A percentile compares a stretch with the other conserved stretches of the same genome.
Conservation (phyloP, 1,140 invertebrate genomes). For the Pomacea maculata region DNA sequence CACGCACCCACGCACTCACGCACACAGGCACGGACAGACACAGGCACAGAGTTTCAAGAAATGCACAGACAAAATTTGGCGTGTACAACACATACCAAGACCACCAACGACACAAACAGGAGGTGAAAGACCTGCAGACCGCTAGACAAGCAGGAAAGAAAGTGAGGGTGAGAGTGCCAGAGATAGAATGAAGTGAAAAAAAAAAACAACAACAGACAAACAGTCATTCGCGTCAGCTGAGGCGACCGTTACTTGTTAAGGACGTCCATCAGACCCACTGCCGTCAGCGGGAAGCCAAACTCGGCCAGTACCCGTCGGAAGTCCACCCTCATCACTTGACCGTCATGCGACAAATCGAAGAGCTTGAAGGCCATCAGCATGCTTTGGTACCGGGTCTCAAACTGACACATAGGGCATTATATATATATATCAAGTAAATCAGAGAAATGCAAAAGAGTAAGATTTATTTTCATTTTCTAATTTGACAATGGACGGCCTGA, state of each 20-base stretch:
- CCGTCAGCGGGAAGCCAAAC: conserved; percentile 54
- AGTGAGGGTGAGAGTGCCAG: too few species aligned
- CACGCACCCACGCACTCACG: background rate
- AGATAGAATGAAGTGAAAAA: too few species aligned
- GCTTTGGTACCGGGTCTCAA: conserved; percentile 54
- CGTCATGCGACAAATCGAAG: conserved; percentile 56
- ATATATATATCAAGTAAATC: background rate
- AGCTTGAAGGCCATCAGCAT: conserved; percentile 51
- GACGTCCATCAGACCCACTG: conserved; percentile 47
- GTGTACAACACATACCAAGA: too few species aligned
- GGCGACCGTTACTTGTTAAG: conserved; percentile 34
- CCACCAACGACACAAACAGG: too few species aligned
- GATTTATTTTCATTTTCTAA: too few species aligned
- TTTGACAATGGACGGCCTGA: too few species aligned
- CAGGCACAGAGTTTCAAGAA: background rate
- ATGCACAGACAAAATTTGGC: background rate
- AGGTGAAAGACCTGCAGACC: too few species aligned
- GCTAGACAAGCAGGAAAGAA: too few species aligned
- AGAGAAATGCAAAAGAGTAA: too few species aligned
- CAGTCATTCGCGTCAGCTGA: too few species aligned
- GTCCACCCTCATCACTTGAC: conserved; percentile 50
- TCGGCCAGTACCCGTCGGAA: conserved; percentile 55
- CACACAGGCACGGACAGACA: background rate
- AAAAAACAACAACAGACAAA: too few species aligned
- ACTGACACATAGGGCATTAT: conserved; percentile 41